Evolutionary conservation across 64 coral and sea anemone genomes (phyloP).

Genomic region (Anthopleura sola): DNA sequence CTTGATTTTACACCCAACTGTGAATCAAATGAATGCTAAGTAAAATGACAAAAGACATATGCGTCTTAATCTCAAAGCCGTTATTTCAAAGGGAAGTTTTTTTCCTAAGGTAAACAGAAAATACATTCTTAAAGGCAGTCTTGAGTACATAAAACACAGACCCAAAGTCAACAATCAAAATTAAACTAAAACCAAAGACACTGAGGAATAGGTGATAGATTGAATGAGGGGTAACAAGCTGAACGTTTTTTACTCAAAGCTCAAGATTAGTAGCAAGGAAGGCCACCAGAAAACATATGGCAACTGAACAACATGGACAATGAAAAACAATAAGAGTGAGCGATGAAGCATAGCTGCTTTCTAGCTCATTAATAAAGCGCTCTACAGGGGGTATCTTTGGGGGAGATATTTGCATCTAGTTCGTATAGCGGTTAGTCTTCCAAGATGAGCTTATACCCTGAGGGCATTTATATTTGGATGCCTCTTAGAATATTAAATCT

Average conservation of each 20-base stretch:
- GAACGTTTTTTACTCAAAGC: neutral
- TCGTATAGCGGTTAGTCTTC: constrained; percentile 14
- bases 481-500: constrained; percentile 13
- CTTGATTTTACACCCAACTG: neutral
- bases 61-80: neutral
- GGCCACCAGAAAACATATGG: neutral
- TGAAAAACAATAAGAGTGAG: neutral
- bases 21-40: neutral
- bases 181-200: neutral
- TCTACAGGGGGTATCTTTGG: constrained; percentile 20
- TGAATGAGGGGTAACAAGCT: neutral
- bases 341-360: neutral
- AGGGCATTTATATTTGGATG: constrained; percentile 20
- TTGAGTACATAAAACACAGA: neutral
- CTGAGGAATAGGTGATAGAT: neutral
- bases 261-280: neutral
- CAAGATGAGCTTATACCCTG: neutral
- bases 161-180: neutral
- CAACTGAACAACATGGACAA: constrained; percentile 1
- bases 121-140: neutral
- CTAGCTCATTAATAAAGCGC: neutral
- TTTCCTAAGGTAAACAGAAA: neutral
- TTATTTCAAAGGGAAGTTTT: neutral
- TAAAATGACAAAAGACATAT: constrained; percentile 5
- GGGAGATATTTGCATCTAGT: constrained; percentile 10